Evolutionary conservation across 2,113 vertebrate genomes (phyloP).

Genomic region (Pseudopodoces humilis): DNA sequence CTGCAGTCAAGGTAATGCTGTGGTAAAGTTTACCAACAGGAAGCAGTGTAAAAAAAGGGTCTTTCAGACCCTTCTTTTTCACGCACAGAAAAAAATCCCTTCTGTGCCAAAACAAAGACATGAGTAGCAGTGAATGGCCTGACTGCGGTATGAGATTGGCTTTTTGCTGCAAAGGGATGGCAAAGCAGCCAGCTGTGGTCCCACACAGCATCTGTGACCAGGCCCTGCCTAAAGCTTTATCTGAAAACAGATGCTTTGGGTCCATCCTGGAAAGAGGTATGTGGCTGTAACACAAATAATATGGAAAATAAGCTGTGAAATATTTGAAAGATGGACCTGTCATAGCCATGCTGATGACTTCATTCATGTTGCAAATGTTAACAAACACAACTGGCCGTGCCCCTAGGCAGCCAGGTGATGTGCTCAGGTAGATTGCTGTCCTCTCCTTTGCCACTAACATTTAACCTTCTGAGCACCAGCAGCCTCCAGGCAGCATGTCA

Average conservation of each 20-base stretch:
- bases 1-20: background rate
- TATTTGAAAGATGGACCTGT: background rate
- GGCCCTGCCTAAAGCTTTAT: background rate
- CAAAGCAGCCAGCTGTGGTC: background rate
- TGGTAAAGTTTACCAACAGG: background rate
- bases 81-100: background rate
- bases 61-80: background rate
- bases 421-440: background rate
- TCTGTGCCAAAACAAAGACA: background rate
- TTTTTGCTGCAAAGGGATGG: background rate
- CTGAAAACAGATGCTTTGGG: background rate
- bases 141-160: background rate
- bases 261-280: background rate
- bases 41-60: background rate
- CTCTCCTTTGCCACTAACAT: background rate
- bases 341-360: background rate
- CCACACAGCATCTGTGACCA: background rate
- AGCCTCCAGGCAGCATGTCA: background rate
- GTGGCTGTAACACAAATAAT: background rate
- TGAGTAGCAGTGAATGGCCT: background rate
- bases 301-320: background rate
- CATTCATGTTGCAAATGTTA: background rate
- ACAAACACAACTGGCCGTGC: background rate
- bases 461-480: background rate
- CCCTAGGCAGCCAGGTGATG: background rate